These are phyloP conservation scores for Bagarius yarrelli DNA, from an alignment of 2,113 vertebrate genomes.

Conservation along the genomic window DNA sequence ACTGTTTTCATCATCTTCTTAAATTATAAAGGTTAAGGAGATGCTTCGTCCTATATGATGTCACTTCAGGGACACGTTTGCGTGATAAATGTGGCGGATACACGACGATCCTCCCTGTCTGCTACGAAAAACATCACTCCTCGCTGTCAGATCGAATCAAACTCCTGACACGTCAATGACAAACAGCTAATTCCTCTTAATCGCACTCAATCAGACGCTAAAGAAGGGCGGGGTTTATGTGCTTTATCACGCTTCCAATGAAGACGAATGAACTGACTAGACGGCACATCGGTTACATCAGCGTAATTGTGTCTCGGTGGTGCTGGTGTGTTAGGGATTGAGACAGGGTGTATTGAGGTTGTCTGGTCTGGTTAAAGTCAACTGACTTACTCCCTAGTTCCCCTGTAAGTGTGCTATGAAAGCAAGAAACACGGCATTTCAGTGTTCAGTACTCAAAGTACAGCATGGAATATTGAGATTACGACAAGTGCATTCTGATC, in stretches of 20 bases:
- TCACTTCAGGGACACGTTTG: not conserved
- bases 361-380: conserved; percentile 6
- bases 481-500: conserved; percentile 11
- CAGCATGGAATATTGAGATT: conserved; percentile 15
- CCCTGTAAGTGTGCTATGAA: not conserved
- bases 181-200: not conserved
- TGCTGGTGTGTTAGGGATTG: not conserved
- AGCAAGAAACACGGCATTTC: not conserved
- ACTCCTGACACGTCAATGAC: conserved; percentile 3
- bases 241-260: conserved; percentile 23
- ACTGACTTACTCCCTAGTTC: conserved; percentile 23
- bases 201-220: not conserved
- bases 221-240: conserved; percentile 9
- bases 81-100: not conserved
- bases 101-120: not conserved
- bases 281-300: not conserved
- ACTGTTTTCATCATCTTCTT: no score
- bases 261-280: conserved; percentile 9
- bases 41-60: not conserved
- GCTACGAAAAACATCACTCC: not conserved
- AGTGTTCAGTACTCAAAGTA: conserved; percentile 15
- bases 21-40: not conserved
- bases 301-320: conserved; percentile 4
- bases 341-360: conserved; percentile 6
- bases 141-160: conserved; percentile 23